Evolutionary conservation across 2,797 vertebrate genomes (phyloP).

Genomic region (Cichlasoma orientale): DNA sequence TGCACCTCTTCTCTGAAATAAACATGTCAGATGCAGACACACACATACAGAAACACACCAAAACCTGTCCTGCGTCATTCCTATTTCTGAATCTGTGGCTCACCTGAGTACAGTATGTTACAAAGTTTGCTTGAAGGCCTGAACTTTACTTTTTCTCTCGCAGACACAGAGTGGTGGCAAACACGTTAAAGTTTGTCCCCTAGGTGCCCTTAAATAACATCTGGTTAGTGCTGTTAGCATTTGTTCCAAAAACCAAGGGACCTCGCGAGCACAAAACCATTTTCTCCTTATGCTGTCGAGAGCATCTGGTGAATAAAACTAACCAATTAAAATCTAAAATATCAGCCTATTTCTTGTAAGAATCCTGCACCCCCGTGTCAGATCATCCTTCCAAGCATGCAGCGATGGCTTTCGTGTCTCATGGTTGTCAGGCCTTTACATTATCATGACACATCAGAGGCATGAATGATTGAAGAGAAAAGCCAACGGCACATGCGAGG

Average conservation of each 20-base stretch:
- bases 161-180: constrained; percentile 29
- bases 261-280: not conserved
- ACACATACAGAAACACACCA: not conserved
- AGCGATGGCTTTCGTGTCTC: not conserved
- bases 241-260: constrained; percentile 54
- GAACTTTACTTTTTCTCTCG: constrained; percentile 40
- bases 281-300: constrained; percentile 8
- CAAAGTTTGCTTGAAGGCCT: constrained; percentile 37
- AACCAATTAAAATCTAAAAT: constrained; percentile 49
- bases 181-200: constrained; percentile 40
- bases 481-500: constrained; percentile 27
- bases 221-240: constrained; percentile 50
- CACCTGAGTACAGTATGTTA: constrained; percentile 53
- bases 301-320: constrained; percentile 41
- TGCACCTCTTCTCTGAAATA: not conserved
- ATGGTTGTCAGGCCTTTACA: constrained; percentile 20
- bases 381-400: not conserved
- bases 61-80: not conserved
- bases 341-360: not conserved
- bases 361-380: not conserved
- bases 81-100: constrained; percentile 50
- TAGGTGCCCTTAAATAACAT: constrained; percentile 57
- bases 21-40: constrained; percentile 1
- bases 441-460: constrained; percentile 47
- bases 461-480: constrained; percentile 51